phyloP scores from a whole-genome alignment of 2,888 invertebrate species.

The Synanthedon myopaeformis region DNA sequence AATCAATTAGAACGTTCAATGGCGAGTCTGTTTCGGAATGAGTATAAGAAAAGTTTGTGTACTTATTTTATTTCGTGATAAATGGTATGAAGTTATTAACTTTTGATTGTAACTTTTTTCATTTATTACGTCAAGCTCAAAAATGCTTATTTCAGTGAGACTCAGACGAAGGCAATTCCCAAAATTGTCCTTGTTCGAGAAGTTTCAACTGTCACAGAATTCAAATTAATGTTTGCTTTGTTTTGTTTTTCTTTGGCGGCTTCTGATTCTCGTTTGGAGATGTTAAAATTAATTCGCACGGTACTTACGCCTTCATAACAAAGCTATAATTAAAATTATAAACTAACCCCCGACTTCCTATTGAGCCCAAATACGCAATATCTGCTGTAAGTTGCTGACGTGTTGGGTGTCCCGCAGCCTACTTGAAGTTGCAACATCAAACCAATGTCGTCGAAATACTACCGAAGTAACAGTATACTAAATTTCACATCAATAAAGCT shows the following conservation, averaged over 20 bases:
- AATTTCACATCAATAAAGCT: too few relatives aligned
- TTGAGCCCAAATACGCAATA: too few relatives aligned
- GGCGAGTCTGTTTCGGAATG: constrained; percentile 19
- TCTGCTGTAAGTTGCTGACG: too few relatives aligned
- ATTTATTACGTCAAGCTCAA: constrained; percentile 65
- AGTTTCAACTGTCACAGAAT: constrained; percentile 63
- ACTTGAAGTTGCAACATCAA: too few relatives aligned
- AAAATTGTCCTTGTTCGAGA: constrained; percentile 60
- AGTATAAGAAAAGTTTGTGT: constrained; percentile 33
- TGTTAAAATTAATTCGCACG: constrained; percentile 31
- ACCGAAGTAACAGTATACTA: too few relatives aligned
- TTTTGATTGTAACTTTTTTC: constrained; percentile 67
- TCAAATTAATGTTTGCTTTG: constrained; percentile 66
- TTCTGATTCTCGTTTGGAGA: constrained; percentile 48
- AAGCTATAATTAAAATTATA: not conserved
- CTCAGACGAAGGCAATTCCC: constrained; percentile 61
- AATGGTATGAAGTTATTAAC: constrained; percentile 69
- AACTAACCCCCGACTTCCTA: too few relatives aligned
- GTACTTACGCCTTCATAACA: not conserved
- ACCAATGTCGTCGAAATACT: too few relatives aligned
- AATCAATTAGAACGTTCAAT: constrained; percentile 12
- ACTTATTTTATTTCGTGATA: constrained; percentile 50
- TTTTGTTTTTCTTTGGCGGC: constrained; percentile 52
- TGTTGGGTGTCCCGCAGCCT: too few relatives aligned
- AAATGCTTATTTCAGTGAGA: constrained; percentile 54